Base-by-base conservation (phyloP, 2,888 invertebrate genomes). In the Stenchaetothrips biformis region DNA sequence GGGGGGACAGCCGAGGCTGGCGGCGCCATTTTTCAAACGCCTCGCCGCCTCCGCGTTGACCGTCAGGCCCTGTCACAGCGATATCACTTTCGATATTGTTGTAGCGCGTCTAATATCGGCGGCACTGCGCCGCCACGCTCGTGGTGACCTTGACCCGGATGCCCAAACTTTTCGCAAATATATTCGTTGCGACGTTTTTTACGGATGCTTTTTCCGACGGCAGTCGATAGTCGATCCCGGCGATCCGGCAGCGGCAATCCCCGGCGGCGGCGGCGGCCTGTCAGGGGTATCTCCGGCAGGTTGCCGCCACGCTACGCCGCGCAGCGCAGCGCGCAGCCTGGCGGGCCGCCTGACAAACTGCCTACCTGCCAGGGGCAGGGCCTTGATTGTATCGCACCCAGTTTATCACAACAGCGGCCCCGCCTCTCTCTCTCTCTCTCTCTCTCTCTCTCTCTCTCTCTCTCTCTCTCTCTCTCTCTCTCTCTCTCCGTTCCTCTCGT, bases 21-120 rank as follows among this genome's bases (percentile, higher is more conserved):
- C 37, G 37, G 37, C 25, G 67, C 67, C 67, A 74, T 74, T 74
- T 74, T 74, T 74, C 67, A 74, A 21, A 74, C 67, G 67, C 16
- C 59, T 13, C 59, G 21, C 67, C 11, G 67, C 21, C 25, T 21
- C 67, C 53, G 6, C 53, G 25, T 4, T 37, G n/a, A n/a, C n/a
- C n/a, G 67, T 25, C 67, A 6, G 67, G 21, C 67, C 67, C 67
- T 25, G 11, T 21, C 67, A 74, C 67, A 74, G 25, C 21, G 67
- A 74, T 74, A 74, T 74, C 67, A 74, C 67, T 74, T 25, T 74
- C 37, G 37, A 37, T 37, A 4, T 13, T 59, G 59, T 18, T 59
- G 18, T 59, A 6, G 18, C 59, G 59, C 16, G 59, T 59, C 59
- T 13, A 59, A 9, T 13, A 18, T 13, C 13, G 13, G 6, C 59